Evolutionary conservation across 2,797 vertebrate genomes (phyloP).

Genomic region (Coregonus ussuriensis): DNA sequence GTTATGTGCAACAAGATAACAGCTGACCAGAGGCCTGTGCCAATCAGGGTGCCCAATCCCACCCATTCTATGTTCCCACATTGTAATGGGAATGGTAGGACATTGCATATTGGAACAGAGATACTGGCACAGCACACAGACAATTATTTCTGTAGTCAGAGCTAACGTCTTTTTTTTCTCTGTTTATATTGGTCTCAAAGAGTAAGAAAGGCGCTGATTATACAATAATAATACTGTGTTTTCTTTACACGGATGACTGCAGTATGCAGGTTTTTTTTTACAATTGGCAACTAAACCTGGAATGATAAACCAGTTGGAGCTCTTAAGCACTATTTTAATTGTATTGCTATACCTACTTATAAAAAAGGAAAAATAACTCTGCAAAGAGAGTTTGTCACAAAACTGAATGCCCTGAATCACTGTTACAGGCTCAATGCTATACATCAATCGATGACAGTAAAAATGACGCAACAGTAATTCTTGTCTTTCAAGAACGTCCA

Average conservation of each 20-base stretch:
- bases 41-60: not conserved
- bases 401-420: not conserved
- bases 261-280: not conserved
- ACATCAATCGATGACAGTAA: not conserved
- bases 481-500: not conserved
- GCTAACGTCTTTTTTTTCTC: conserved; percentile 24
- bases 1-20: conserved; percentile 15
- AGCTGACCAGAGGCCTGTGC: conserved; percentile 10
- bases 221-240: conserved; percentile 8
- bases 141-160: conserved; percentile 44
- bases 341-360: conserved; percentile 1
- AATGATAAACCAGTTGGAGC: conserved; percentile 13
- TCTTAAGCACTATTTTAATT: conserved; percentile 33
- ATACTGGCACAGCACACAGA: conserved; percentile 33
- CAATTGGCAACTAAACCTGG: conserved; percentile 5
- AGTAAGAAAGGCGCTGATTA: not conserved
- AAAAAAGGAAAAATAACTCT: conserved; percentile 13
- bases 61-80: not conserved
- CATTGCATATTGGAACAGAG: not conserved
- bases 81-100: not conserved
- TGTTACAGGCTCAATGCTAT: not conserved
- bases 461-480: not conserved
- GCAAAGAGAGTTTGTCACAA: conserved; percentile 24
- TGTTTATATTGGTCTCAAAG: conserved; percentile 25
- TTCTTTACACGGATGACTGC: not conserved